These are phyloP conservation scores for Cremastinae sp. DNA, from an alignment of 2,888 invertebrate species.

Conservation along the genomic window DNA sequence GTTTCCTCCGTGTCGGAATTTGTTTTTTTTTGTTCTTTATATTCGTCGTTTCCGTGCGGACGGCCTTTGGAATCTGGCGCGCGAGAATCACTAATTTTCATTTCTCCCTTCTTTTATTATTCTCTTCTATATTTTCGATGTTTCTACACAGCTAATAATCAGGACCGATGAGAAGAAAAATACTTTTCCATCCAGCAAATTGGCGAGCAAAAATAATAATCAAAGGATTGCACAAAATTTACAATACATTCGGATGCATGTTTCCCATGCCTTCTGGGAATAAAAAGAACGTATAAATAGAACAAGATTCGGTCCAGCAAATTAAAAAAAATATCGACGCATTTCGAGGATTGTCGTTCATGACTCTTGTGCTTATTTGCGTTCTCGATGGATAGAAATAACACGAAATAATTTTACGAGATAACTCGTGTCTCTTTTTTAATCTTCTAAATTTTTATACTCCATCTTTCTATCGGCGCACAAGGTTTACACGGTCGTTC, in stretches of 20 bases:
- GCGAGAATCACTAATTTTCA: slow-evolving; percentile 33
- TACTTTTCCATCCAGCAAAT: no score
- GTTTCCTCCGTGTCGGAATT: not conserved
- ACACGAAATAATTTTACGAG: slow-evolving; percentile 5
- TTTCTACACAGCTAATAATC: not conserved
- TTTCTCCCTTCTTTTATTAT: not conserved
- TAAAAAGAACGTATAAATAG: not conserved
- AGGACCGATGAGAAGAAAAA: no score
- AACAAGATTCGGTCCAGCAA: no score
- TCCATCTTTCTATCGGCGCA: not conserved
- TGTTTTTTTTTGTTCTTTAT: slow-evolving; percentile 13
- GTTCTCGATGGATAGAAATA: not conserved
- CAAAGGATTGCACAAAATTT: no score
- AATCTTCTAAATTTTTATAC: not conserved
- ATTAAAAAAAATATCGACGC: no score
- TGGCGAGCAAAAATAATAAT: no score
- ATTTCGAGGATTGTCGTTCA: slow-evolving; percentile 39
- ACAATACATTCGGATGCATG: no score
- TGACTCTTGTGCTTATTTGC: slow-evolving; percentile 15
- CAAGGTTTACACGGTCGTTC: slow-evolving; percentile 50
- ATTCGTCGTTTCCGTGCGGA: slow-evolving; percentile 55
- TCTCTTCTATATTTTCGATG: not conserved
- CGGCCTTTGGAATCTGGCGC: slow-evolving; percentile 52
- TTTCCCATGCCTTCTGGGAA: no score
- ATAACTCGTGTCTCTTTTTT: slow-evolving; percentile 14